Percentiles rank a stretch among this genome's conserved stretches.
These are phyloP conservation scores for Agrochola macilenta DNA, from an alignment of 2,888 invertebrate genomes.

Conservation along the genomic window DNA sequence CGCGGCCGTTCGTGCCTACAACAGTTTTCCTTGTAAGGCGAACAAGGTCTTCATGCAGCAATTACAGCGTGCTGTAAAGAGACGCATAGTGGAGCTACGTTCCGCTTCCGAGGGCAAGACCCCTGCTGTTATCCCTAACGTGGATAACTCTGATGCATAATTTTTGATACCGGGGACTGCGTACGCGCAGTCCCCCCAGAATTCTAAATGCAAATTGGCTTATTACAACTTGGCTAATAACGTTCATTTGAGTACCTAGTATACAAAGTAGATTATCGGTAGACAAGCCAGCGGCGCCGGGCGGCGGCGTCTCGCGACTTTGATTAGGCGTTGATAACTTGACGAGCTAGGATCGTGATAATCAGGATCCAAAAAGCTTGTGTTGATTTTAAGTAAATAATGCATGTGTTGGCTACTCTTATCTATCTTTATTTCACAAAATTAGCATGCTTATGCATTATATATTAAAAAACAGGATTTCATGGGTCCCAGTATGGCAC, in stretches of 20 bases:
- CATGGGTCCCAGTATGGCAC: not conserved
- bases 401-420: not conserved
- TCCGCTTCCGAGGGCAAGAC: no score
- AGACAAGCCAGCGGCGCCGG: no score
- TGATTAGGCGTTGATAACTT: no score
- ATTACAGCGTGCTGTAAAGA: not conserved
- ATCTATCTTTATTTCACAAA: not conserved
- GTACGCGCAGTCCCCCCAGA: constrained; percentile 3
- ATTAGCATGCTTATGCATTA: not conserved
- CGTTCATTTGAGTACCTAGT: no score
- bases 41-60: not conserved
- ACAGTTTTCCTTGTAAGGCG: not conserved
- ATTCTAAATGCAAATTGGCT: not conserved
- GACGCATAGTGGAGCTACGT: no score
- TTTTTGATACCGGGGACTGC: constrained; percentile 11
- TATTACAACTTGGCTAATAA: no score
- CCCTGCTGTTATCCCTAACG: no score
- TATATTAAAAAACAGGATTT: not conserved
- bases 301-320: no score
- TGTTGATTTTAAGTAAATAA: not conserved
- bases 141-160: constrained; percentile 6
- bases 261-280: no score
- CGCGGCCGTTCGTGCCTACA: not conserved
- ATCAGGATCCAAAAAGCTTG: not conserved
- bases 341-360: not conserved